phyloP scores from a whole-genome alignment of 2,113 vertebrate species.

The Pituophis catenifer region DNA sequence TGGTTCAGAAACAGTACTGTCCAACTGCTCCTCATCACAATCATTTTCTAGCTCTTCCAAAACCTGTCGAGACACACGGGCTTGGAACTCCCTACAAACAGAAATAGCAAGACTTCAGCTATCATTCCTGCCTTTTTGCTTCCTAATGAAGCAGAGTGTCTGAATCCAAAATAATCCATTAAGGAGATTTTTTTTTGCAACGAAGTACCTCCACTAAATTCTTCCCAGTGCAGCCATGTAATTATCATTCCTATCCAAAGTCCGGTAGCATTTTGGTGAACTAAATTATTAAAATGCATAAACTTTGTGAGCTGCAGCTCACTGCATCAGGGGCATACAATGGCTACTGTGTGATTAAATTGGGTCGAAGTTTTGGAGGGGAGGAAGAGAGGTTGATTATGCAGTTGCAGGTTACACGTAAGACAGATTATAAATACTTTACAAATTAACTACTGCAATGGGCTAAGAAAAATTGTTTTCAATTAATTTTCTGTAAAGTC shows the following conservation, averaged over 20 bases:
- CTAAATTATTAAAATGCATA: not conserved
- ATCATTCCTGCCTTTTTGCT: not conserved
- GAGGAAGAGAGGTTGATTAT: not conserved
- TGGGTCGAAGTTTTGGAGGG: not conserved
- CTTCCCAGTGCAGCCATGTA: not conserved
- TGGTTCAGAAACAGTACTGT: slow-evolving; percentile 56
- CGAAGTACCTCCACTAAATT: not conserved
- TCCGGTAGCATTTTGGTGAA: not conserved
- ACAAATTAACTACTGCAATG: not conserved
- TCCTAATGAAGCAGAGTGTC: not conserved
- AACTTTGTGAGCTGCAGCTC: not conserved
- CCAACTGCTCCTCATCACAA: slow-evolving; percentile 37
- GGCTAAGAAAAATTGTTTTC: not conserved
- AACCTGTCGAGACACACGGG: slow-evolving; percentile 85
- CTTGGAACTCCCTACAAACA: slow-evolving; percentile 84
- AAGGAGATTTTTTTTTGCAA: too few relatives aligned
- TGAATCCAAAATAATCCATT: not conserved
- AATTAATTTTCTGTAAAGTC: not conserved
- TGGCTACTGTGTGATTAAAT: not conserved
- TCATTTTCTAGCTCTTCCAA: slow-evolving; percentile 74
- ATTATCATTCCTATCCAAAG: not conserved
- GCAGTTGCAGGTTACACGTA: not conserved
- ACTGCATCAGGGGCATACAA: not conserved
- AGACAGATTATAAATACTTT: not conserved
- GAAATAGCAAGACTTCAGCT: not conserved